Evolutionary conservation across 2,797 vertebrate genomes (phyloP).

Genomic region (Micropoecilia bifurca): DNA sequence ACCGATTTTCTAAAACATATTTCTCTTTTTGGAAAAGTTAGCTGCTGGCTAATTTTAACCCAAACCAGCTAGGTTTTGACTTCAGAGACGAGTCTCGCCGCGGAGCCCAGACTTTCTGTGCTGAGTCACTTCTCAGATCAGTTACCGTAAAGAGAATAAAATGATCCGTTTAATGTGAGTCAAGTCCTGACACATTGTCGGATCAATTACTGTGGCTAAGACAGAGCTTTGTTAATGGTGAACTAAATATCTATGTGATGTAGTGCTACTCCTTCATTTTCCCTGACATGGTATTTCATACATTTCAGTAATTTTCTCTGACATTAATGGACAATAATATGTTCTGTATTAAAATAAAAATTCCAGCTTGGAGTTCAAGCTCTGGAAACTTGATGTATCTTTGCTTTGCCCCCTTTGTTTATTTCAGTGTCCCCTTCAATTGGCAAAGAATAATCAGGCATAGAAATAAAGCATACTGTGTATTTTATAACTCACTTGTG

Average conservation of each 20-base stretch:
- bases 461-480: background rate
- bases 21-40: background rate
- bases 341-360: background rate
- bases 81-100: background rate
- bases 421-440: background rate
- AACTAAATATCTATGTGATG: background rate
- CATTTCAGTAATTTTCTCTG: background rate
- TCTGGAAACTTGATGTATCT: background rate
- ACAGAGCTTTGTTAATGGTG: background rate
- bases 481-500: background rate
- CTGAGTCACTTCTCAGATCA: background rate
- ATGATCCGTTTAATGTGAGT: background rate
- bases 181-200: background rate
- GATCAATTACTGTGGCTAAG: background rate
- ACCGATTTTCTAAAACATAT: background rate
- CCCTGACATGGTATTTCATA: background rate
- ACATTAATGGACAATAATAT: background rate
- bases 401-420: background rate
- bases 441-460: background rate
- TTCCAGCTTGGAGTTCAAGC: background rate
- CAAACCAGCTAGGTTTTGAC: background rate
- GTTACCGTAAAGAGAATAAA: slow-evolving; percentile 7
- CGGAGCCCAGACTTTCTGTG: background rate
- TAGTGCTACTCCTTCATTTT: background rate
- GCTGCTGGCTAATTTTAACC: background rate